Conservation (phyloP, 2,797 vertebrate species). For the Halcyon badia region DNA sequence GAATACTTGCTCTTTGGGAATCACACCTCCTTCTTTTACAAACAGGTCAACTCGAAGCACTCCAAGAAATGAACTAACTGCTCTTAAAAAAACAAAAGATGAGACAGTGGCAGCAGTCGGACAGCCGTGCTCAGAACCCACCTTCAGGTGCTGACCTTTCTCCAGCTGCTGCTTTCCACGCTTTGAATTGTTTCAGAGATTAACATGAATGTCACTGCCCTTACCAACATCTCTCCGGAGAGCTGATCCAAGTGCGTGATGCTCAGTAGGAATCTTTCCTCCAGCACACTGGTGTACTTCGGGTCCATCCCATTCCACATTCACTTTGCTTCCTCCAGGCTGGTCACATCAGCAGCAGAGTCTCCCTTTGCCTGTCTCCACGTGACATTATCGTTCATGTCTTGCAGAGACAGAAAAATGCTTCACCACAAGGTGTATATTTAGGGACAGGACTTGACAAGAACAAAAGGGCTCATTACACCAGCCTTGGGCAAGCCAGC, state of each 20-base stretch:
- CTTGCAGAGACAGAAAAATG: background rate
- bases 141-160: background rate
- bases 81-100: background rate
- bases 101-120: background rate
- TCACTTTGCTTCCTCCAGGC: background rate
- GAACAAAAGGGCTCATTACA: accelerated
- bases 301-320: background rate
- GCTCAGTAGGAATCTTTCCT: background rate
- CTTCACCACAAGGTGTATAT: background rate
- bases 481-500: background rate
- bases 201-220: background rate
- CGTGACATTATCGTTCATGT: accelerated
- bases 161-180: background rate
- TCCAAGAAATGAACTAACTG: background rate
- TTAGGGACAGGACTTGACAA: background rate
- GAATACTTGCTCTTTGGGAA: background rate
- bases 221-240: background rate
- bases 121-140: background rate
- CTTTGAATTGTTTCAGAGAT: background rate
- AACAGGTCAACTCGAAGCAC: background rate
- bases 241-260: accelerated
- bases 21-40: background rate
- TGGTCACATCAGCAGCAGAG: background rate
- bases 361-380: background rate
- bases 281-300: accelerated